Percentiles rank a stretch among this genome's conserved stretches.
Conservation (phyloP, 2,888 invertebrate genomes). For the Gnatocerus cornutus region DNA sequence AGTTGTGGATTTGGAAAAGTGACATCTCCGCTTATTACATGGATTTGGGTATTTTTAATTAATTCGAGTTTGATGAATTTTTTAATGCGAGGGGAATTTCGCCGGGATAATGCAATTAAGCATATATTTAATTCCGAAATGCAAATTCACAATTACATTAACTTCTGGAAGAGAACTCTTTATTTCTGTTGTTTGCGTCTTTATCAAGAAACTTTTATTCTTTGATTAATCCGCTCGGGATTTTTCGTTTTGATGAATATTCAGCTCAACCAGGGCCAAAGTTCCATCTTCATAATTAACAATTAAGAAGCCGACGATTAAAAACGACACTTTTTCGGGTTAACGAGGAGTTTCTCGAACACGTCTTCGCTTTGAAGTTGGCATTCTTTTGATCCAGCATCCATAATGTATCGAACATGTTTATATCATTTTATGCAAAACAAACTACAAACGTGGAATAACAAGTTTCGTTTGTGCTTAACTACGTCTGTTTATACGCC, state of each 20-base stretch:
- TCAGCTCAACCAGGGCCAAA: constrained; percentile 15
- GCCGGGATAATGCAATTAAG: constrained; percentile 20
- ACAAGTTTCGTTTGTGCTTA: constrained; percentile 35
- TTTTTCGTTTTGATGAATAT: constrained; percentile 40
- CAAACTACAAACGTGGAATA: constrained; percentile 30
- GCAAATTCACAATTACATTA: constrained; percentile 39
- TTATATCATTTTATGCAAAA: constrained; percentile 36
- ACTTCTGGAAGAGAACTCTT: constrained; percentile 12
- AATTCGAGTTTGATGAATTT: constrained; percentile 26
- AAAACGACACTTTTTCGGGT: neutral
- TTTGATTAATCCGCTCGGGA: constrained; percentile 32
- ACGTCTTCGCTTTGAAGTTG: constrained; percentile 27
- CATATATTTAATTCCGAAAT: constrained; percentile 27
- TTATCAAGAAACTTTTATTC: constrained; percentile 38
- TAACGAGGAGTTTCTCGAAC: constrained; percentile 12
- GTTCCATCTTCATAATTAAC: constrained; percentile 35
- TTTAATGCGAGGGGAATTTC: constrained; percentile 16
- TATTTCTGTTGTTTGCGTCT: constrained; percentile 38
- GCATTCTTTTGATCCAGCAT: constrained; percentile 30
- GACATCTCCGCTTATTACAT: constrained; percentile 20
- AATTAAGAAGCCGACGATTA: constrained; percentile 20
- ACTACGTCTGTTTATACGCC: constrained; percentile 13
- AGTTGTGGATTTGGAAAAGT: constrained; percentile 14
- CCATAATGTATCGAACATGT: constrained; percentile 28
- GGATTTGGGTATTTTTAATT: constrained; percentile 30